Conservation (phyloP, 2,888 invertebrate genomes). For the Mesochorus sp. region DNA sequence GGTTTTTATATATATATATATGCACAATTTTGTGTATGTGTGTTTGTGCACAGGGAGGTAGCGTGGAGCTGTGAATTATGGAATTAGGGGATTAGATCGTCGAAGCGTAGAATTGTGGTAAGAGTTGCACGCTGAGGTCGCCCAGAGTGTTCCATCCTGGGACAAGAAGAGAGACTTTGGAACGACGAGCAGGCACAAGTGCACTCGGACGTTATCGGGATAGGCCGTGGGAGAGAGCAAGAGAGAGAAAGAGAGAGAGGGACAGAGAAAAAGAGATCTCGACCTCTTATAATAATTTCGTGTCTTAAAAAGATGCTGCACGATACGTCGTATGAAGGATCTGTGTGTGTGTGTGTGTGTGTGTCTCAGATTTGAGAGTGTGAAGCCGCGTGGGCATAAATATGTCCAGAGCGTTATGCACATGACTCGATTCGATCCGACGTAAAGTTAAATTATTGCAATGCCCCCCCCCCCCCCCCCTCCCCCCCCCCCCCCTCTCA, state of each 20-base stretch:
- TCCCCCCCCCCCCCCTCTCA: background rate
- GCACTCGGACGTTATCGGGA: conserved; percentile 6
- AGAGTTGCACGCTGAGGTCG: conserved; percentile 61
- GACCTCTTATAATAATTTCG: conserved; percentile 59
- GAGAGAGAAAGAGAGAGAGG: conserved; percentile 8
- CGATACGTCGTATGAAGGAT: conserved; percentile 37
- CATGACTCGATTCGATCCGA: conserved; percentile 41
- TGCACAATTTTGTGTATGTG: background rate
- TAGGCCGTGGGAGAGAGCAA: conserved; percentile 1
- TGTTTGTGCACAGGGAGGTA: conserved; percentile 25
- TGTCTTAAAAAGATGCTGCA: conserved; percentile 54
- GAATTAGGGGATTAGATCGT: conserved; percentile 68
- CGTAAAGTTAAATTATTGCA: conserved; percentile 40
- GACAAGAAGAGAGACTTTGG: conserved; percentile 51
- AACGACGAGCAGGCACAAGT: conserved; percentile 49
- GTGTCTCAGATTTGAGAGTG: background rate
- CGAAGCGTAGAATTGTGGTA: conserved; percentile 63
- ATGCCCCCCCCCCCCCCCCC: background rate
- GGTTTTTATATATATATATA: background rate
- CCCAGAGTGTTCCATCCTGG: conserved; percentile 26
- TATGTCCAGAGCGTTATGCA: conserved; percentile 33
- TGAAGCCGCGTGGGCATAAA: conserved; percentile 32
- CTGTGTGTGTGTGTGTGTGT: background rate
- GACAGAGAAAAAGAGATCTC: conserved; percentile 10
- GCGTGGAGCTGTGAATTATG: conserved; percentile 63